These are phyloP conservation scores for Apoda limacodes DNA, from an alignment of 2,888 invertebrate genomes.

Conservation along the genomic window DNA sequence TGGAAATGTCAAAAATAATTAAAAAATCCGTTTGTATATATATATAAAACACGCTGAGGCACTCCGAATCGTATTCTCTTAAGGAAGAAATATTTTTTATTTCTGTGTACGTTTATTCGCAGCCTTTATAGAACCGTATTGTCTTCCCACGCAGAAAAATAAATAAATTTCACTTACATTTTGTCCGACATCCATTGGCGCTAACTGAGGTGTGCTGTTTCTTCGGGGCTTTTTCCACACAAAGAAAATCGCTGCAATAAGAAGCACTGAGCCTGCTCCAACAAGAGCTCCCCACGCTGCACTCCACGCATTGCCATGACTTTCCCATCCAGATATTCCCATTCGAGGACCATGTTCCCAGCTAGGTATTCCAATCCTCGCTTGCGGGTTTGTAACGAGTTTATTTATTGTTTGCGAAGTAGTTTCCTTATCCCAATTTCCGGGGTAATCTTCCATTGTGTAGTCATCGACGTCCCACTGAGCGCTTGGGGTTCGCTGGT, in stretches of 20 bases:
- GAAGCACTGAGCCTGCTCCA: slow-evolving; percentile 48
- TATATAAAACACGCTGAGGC: too few relatives aligned
- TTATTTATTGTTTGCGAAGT: slow-evolving; percentile 13
- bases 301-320: slow-evolving; percentile 43
- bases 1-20: too few relatives aligned
- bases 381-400: slow-evolving; percentile 26
- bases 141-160: neutral
- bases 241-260: slow-evolving; percentile 42
- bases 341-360: neutral
- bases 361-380: slow-evolving; percentile 23
- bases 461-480: slow-evolving; percentile 33
- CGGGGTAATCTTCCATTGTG: slow-evolving; percentile 23
- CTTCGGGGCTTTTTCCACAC: slow-evolving; percentile 44
- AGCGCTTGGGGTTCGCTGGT: slow-evolving; percentile 33
- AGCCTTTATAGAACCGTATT: too few relatives aligned
- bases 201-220: slow-evolving; percentile 36
- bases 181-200: slow-evolving; percentile 51
- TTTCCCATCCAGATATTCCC: slow-evolving; percentile 20
- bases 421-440: slow-evolving; percentile 21
- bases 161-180: slow-evolving; percentile 36
- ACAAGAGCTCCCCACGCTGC: slow-evolving; percentile 47
- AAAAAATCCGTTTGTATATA: too few relatives aligned
- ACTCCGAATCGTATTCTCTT: too few relatives aligned
- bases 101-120: too few relatives aligned
- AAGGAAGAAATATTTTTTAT: too few relatives aligned